Conservation (phyloP, 2,113 vertebrate species). For the Entomyzon cyanotis region DNA sequence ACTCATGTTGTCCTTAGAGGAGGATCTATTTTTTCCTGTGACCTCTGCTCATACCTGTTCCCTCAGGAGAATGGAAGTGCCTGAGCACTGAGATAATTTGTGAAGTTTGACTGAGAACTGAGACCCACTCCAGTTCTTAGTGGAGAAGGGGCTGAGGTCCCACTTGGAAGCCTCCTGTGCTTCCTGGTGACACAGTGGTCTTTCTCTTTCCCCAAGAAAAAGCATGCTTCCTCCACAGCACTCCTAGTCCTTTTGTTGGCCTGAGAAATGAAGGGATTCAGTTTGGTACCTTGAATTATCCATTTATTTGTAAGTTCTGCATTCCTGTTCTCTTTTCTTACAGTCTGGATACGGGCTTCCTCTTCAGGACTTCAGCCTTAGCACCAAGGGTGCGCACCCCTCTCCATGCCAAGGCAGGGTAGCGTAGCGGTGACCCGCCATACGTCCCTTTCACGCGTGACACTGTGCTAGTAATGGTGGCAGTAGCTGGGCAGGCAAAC, state of each 20-base stretch:
- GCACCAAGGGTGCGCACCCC: neutral
- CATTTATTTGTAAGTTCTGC: slow-evolving; percentile 61
- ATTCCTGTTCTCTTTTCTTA: slow-evolving; percentile 66
- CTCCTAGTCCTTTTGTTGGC: slow-evolving; percentile 45
- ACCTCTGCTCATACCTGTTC: neutral
- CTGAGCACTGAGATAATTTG: neutral
- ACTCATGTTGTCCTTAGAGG: neutral
- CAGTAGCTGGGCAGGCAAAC: slow-evolving; percentile 24
- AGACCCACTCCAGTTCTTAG: neutral
- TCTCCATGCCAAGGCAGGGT: slow-evolving; percentile 54
- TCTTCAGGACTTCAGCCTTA: slow-evolving; percentile 57
- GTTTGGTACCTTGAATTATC: slow-evolving; percentile 53
- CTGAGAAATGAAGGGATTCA: slow-evolving; percentile 37
- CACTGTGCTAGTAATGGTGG: neutral
- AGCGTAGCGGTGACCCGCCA: slow-evolving; percentile 12
- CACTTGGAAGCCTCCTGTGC: neutral
- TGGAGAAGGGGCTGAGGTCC: neutral
- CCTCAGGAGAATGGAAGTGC: neutral
- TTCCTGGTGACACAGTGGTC: slow-evolving; percentile 22
- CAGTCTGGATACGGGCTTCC: slow-evolving; percentile 59
- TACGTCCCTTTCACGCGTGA: neutral
- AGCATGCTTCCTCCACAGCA: slow-evolving; percentile 22
- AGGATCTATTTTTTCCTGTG: neutral
- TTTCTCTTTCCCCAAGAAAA: slow-evolving; percentile 51
- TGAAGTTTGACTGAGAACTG: neutral